Evolutionary conservation across 2,888 invertebrate species (phyloP).

Genomic region (Clitarchus hookeri): DNA sequence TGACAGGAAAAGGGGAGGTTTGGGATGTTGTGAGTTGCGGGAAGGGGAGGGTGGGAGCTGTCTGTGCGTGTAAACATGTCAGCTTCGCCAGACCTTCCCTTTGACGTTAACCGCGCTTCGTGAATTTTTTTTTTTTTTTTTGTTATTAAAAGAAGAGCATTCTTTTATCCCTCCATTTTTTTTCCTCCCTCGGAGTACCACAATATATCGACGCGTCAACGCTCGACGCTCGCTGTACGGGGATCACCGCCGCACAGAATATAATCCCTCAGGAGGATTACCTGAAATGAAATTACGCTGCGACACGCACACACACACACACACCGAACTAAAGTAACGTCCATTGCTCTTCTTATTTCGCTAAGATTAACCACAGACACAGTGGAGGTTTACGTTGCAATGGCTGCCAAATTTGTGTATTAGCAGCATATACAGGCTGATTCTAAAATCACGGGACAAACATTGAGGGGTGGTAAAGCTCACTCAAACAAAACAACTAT

Average conservation of each 20-base stretch:
- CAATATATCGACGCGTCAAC: neutral
- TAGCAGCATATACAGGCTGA: too few relatives aligned
- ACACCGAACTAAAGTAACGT: neutral
- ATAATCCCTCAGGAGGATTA: neutral
- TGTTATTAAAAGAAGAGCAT: neutral
- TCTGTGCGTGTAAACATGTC: conserved; percentile 6
- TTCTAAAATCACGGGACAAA: too few relatives aligned
- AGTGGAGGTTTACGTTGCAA: too few relatives aligned
- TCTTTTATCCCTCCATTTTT: neutral
- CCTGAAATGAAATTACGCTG: conserved; percentile 15
- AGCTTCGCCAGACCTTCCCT: neutral
- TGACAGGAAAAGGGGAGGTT: too few relatives aligned
- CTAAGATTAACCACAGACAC: too few relatives aligned
- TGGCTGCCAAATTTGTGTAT: too few relatives aligned
- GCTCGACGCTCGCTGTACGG: too few relatives aligned
- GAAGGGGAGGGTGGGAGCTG: neutral
- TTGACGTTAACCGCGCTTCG: neutral
- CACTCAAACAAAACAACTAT: too few relatives aligned
- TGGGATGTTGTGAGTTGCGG: too few relatives aligned
- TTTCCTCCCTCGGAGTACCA: neutral
- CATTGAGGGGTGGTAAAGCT: too few relatives aligned
- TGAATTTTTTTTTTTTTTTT: neutral
- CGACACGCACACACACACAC: neutral
- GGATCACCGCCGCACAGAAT: too few relatives aligned
- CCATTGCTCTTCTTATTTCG: too few relatives aligned